A percentile compares a stretch with the other conserved stretches of the same genome.
Evolutionary conservation across 2,797 vertebrate genomes (phyloP).

Genomic region (Gadopsis bispinosus): DNA sequence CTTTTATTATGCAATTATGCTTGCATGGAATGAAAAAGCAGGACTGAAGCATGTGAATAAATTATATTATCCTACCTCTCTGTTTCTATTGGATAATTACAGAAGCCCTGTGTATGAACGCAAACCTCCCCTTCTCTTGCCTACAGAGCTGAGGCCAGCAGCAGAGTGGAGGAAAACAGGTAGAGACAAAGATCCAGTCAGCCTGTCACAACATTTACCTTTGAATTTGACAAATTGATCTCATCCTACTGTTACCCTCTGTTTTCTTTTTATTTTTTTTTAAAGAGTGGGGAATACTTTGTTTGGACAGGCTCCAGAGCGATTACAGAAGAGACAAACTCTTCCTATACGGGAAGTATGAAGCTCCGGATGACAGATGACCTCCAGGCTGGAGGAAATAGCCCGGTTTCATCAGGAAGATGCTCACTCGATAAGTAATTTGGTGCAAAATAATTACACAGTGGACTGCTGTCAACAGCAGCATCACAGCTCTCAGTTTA

Average conservation of each 20-base stretch:
- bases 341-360: constrained; percentile 48
- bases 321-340: constrained; percentile 42
- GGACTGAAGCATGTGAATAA: constrained; percentile 30
- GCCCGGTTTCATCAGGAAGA: constrained; percentile 64
- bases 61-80: constrained; percentile 25
- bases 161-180: constrained; percentile 53
- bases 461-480: constrained; percentile 30
- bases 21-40: constrained; percentile 18
- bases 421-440: constrained; percentile 68
- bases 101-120: neutral
- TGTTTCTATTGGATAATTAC: constrained; percentile 39
- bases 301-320: constrained; percentile 54
- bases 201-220: constrained; percentile 71
- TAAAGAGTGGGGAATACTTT: constrained; percentile 27
- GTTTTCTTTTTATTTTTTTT: constrained; percentile 18
- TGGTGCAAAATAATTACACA: constrained; percentile 67
- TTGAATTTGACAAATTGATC: constrained; percentile 75
- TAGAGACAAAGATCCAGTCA: constrained; percentile 64
- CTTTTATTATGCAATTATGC: constrained; percentile 52
- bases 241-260: constrained; percentile 29
- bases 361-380: constrained; percentile 66
- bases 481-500: constrained; percentile 7
- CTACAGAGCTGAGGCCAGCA: constrained; percentile 20
- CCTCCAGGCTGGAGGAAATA: constrained; percentile 67
- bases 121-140: neutral